A percentile compares a stretch with the other conserved stretches of the same genome.
phyloP scores from a whole-genome alignment of 2,797 vertebrate species.

The Xiphophorus birchmanni region DNA sequence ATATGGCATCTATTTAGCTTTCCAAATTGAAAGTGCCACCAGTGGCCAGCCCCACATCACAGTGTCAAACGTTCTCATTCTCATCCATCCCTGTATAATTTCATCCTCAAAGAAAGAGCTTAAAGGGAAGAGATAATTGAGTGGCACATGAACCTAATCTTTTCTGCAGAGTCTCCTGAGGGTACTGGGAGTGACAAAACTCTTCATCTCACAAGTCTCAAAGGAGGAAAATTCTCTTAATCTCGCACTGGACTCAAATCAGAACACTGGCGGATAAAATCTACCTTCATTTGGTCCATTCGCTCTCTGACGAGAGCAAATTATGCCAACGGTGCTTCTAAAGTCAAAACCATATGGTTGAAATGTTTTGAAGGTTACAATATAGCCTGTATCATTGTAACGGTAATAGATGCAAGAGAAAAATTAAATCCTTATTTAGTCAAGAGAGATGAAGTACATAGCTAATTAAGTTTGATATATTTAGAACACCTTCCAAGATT shows the following conservation, averaged over 20 bases:
- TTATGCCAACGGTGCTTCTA: slow-evolving; percentile 6
- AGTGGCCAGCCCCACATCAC: slow-evolving; percentile 60
- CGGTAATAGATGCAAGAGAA: slow-evolving; percentile 16
- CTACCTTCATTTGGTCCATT: slow-evolving; percentile 33
- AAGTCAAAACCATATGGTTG: slow-evolving; percentile 19
- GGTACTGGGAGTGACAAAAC: slow-evolving; percentile 57
- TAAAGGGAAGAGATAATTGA: slow-evolving; percentile 72
- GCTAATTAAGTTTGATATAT: not conserved
- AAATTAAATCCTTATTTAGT: slow-evolving; percentile 4
- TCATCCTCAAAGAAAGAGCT: slow-evolving; percentile 70
- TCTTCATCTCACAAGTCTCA: slow-evolving; percentile 69
- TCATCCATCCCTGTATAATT: slow-evolving; percentile 67
- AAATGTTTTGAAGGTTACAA: slow-evolving; percentile 29
- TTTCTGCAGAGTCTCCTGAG: slow-evolving; percentile 61
- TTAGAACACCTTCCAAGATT: not conserved
- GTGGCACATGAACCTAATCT: slow-evolving; percentile 75
- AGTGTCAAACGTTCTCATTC: slow-evolving; percentile 54
- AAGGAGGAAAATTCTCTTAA: slow-evolving; percentile 65
- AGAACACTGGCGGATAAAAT: slow-evolving; percentile 45
- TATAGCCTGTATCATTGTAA: slow-evolving; percentile 17
- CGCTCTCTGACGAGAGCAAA: slow-evolving; percentile 9
- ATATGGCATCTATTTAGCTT: slow-evolving; percentile 65
- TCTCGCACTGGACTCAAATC: slow-evolving; percentile 55
- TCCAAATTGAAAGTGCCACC: slow-evolving; percentile 57
- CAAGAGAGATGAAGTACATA: slow-evolving; percentile 9